Base-by-base conservation (phyloP, 1,140 invertebrate species). In the Periplaneta americana region DNA sequence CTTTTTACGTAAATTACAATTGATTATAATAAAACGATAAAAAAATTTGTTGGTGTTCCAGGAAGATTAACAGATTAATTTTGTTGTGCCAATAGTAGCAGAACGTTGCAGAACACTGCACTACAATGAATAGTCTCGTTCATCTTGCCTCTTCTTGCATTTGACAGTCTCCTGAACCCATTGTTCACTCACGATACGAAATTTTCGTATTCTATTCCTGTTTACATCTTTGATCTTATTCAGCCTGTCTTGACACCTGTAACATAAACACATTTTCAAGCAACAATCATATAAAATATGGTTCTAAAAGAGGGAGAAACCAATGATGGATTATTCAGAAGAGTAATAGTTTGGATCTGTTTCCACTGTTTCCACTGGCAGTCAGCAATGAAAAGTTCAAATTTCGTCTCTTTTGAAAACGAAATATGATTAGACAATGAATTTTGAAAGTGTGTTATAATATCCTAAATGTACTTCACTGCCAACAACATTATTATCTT, bases 151-250 rank as follows among this genome's bases (percentile, higher is more conserved):
- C 5, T 28, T 57, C 33, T 39, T 76, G 31, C 13, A 15, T 17
- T 77, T 39, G 31, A 80, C 31, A 39, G 79, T 75, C 35, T 80
- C 34, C 31, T 57, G 22, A 33, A 82, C 77, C 82, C 82, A 82
- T 13, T 57, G 15, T 28, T 75, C 34, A 75, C 74, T 76, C 8
- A 82, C 82, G 9, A 82, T 34, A 66, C 80, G 66, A 35, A 82
- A 80, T 33, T 77, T 82, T 3, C 34, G 35, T 0, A 33, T 74
- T 66, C 82, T 37, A 2, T 2, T 18, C n/a, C 18, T 9, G 34
- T 80, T 80, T 0, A 48, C 9, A 31, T 13, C 5, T 76, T 76
- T 66, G 18, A 82, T 34, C 74, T 82, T 48, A 22, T 35, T 18
- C 17, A 82, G 39, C 3, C 28, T 74, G 3, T n/a, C 32, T 11